Evolutionary conservation across 2,888 invertebrate genomes (phyloP).

Genomic region (Epiperipatus broadwayi): DNA sequence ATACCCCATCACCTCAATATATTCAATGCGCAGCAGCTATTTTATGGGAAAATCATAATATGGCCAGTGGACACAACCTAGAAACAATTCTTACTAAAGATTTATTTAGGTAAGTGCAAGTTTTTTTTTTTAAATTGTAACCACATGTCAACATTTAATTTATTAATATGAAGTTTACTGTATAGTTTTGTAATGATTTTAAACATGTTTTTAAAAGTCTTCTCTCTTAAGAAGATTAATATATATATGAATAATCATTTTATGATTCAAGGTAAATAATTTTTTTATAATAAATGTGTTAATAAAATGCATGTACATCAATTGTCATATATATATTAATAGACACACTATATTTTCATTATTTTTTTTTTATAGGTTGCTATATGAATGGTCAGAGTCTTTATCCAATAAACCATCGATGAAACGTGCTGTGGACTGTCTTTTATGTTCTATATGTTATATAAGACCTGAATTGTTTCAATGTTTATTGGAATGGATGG

Average conservation of each 20-base stretch:
- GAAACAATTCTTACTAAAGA: constrained; percentile 48
- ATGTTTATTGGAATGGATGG: constrained; percentile 48
- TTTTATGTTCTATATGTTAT: constrained; percentile 66
- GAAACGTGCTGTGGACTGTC: constrained; percentile 63
- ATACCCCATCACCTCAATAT: no score
- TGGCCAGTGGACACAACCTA: constrained; percentile 39
- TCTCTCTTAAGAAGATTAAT: background rate
- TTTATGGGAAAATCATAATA: constrained; percentile 51
- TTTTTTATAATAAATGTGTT: no score
- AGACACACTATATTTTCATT: no score
- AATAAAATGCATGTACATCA: no score
- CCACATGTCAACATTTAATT: no score
- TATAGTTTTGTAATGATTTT: constrained; percentile 8
- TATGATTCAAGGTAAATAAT: no score
- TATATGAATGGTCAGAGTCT: constrained; percentile 56
- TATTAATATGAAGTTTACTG: constrained; percentile 9
- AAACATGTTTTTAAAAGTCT: background rate
- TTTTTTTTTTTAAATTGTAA: no score
- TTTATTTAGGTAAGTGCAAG: constrained; percentile 42
- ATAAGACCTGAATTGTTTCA: constrained; percentile 58
- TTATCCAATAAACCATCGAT: constrained; percentile 44
- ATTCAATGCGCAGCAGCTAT: constrained; percentile 59
- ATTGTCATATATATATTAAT: no score
- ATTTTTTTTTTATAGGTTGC: constrained; percentile 30
- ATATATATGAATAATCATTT: background rate